These are phyloP conservation scores for Falco cherrug DNA, from an alignment of 2,797 vertebrate species.

Conservation along the genomic window DNA sequence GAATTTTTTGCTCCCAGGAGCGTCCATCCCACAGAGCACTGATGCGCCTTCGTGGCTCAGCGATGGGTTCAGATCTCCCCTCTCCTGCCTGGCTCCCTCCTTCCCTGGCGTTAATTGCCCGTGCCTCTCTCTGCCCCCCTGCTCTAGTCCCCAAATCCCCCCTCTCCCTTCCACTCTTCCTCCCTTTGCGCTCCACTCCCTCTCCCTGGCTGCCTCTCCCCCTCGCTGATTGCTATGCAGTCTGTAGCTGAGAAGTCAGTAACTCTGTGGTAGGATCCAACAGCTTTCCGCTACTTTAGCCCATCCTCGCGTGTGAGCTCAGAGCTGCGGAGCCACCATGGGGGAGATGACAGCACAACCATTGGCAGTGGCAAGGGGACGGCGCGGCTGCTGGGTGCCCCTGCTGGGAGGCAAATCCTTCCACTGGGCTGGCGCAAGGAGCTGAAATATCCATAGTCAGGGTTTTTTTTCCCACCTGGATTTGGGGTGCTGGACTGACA, in stretches of 20 bases:
- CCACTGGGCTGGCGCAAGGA: neutral
- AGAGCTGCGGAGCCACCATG: slow-evolving; percentile 59
- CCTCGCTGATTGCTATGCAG: slow-evolving; percentile 70
- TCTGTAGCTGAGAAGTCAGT: slow-evolving; percentile 75
- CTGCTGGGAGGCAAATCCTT: neutral
- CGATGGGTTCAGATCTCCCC: slow-evolving; percentile 19
- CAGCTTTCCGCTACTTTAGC: slow-evolving; percentile 80
- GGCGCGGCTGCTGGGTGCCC: neutral
- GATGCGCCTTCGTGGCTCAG: slow-evolving; percentile 23
- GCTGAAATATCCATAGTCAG: neutral
- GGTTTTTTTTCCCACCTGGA: neutral
- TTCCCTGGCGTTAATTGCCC: neutral
- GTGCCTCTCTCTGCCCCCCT: neutral
- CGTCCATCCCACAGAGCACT: slow-evolving; percentile 58
- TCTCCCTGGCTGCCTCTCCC: slow-evolving; percentile 51
- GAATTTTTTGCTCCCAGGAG: slow-evolving; percentile 36
- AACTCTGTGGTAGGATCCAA: slow-evolving; percentile 74
- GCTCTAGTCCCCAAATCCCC: neutral
- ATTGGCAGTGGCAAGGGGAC: neutral
- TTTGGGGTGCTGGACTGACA: neutral
- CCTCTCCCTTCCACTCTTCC: slow-evolving; percentile 28
- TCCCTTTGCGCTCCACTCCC: slow-evolving; percentile 27
- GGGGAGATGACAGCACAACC: slow-evolving; percentile 31
- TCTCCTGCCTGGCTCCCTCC: neutral
- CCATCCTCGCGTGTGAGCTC: slow-evolving; percentile 80